Conservation (phyloP, 1,140 invertebrate genomes). For the Cyclina sinensis region DNA sequence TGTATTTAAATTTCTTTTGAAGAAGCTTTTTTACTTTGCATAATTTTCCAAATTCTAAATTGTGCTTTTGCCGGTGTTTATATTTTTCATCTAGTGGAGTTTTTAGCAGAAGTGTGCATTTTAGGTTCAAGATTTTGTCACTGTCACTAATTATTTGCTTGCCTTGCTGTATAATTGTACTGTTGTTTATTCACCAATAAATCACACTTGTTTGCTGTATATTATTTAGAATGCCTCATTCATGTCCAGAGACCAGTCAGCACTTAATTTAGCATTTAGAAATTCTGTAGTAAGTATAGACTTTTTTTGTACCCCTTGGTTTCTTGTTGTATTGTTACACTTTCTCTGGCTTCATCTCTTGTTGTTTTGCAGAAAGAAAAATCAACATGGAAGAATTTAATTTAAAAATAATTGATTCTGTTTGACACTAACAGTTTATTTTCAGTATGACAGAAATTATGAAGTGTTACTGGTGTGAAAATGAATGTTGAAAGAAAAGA, state of each 20-base stretch:
- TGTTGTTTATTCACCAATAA: background rate
- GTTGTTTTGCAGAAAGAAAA: background rate
- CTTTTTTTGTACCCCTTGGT: constrained; percentile 21
- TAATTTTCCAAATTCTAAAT: too few relatives aligned
- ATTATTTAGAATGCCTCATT: constrained; percentile 75
- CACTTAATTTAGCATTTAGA: constrained; percentile 84
- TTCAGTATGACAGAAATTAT: too few relatives aligned
- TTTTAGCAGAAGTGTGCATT: too few relatives aligned
- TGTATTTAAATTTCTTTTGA: too few relatives aligned
- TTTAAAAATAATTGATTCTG: too few relatives aligned
- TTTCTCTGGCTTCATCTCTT: background rate
- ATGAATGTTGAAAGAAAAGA: too few relatives aligned
- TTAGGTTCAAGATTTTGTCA: background rate
- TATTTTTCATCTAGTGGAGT: too few relatives aligned
- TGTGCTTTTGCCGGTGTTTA: too few relatives aligned
- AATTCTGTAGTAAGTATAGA: constrained; percentile 84
- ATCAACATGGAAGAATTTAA: background rate
- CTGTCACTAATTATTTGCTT: background rate
- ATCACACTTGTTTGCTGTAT: constrained; percentile 41
- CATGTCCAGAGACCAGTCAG: constrained; percentile 80
- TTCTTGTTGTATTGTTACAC: background rate
- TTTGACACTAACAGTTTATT: too few relatives aligned
- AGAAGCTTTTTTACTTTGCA: too few relatives aligned
- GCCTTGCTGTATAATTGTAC: constrained; percentile 24
- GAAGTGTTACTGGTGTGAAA: too few relatives aligned